Percentiles rank a stretch among this genome's conserved stretches.
Evolutionary conservation across 1,140 invertebrate genomes (phyloP).

Genomic region (Penaeus vannamei): DNA sequence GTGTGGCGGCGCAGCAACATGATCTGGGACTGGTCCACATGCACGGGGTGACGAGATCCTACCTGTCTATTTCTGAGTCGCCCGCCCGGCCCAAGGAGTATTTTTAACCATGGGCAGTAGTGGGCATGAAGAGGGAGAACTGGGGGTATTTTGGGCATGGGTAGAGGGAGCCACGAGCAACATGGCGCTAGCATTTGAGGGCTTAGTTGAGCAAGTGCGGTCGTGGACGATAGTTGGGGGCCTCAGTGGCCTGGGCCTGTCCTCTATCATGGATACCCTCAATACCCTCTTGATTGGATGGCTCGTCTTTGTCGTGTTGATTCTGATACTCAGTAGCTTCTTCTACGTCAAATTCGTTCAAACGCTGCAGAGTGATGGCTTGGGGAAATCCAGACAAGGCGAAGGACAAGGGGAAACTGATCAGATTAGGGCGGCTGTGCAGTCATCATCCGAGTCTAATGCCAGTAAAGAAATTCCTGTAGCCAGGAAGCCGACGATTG

Average conservation of each 20-base stretch:
- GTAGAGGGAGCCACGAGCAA: conserved; percentile 62
- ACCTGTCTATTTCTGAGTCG: conserved; percentile 62
- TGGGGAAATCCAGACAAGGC: neutral
- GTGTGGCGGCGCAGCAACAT: conserved; percentile 51
- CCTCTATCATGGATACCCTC: conserved; percentile 60
- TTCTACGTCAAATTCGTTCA: conserved; percentile 61
- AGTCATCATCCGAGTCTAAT: neutral
- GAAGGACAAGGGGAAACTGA: neutral
- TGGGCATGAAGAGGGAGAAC: conserved; percentile 53
- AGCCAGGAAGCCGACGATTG: conserved; percentile 56
- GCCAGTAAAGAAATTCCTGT: neutral
- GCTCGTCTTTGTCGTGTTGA: conserved; percentile 55
- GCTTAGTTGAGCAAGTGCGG: conserved; percentile 62
- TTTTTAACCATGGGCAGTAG: conserved; percentile 64
- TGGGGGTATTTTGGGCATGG: conserved; percentile 63
- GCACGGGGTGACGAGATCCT: conserved; percentile 59
- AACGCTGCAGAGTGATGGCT: conserved; percentile 13
- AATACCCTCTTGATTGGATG: conserved; percentile 62
- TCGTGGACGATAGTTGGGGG: conserved; percentile 54
- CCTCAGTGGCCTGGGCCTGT: conserved; percentile 41
- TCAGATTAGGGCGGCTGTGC: neutral
- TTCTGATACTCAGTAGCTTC: conserved; percentile 49
- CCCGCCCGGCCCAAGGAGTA: conserved; percentile 47
- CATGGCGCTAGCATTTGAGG: conserved; percentile 52
- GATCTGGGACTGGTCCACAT: conserved; percentile 59